These are phyloP conservation scores for Schrankia costaestrigalis DNA, from an alignment of 2,888 invertebrate species.

Conservation along the genomic window DNA sequence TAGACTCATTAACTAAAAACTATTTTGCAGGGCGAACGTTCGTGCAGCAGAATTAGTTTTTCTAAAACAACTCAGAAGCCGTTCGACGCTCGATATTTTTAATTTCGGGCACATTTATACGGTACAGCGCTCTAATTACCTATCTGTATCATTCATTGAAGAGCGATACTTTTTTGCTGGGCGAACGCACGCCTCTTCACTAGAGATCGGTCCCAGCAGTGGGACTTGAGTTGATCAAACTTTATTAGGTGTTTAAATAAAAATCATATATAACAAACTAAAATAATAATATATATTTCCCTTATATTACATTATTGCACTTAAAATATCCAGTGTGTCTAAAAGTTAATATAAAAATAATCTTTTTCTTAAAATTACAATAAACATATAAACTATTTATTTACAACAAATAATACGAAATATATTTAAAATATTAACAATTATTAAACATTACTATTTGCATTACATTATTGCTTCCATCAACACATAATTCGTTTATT, in stretches of 20 bases:
- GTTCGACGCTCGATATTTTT: too few species aligned
- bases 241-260: constrained; percentile 14
- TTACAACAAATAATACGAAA: constrained; percentile 24
- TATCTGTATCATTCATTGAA: too few species aligned
- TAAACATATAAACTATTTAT: constrained; percentile 22
- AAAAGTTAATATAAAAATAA: constrained; percentile 45
- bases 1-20: too few species aligned
- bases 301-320: constrained; percentile 58
- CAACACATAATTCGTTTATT: constrained; percentile 1
- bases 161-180: too few species aligned
- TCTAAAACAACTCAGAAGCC: too few species aligned
- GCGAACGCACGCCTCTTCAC: too few species aligned
- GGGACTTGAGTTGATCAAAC: too few species aligned
- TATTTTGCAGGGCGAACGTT: too few species aligned
- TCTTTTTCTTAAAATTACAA: constrained; percentile 25
- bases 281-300: constrained; percentile 36
- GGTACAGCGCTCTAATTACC: too few species aligned
- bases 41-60: too few species aligned
- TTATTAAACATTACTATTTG: constrained; percentile 3
- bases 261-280: constrained; percentile 45
- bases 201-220: too few species aligned
- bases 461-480: constrained; percentile 5
- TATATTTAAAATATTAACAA: constrained; percentile 7
- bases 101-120: too few species aligned
- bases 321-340: constrained; percentile 38